Evolutionary conservation across 2,888 invertebrate species (phyloP).

Genomic region (Euplagia quadripunctaria): DNA sequence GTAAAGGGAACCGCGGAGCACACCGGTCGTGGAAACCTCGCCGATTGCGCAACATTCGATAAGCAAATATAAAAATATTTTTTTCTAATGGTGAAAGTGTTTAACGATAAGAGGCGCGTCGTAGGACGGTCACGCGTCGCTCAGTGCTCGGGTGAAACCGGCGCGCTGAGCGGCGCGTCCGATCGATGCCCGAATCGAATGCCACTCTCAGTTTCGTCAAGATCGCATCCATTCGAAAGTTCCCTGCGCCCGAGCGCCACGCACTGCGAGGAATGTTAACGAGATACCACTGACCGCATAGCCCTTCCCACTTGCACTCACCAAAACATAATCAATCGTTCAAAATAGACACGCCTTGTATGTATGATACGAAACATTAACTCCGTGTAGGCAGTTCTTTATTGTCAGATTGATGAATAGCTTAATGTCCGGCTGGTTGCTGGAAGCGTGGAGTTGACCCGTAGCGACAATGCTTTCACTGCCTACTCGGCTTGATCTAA

Average conservation of each 20-base stretch:
- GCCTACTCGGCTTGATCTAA: constrained; percentile 30
- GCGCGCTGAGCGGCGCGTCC: constrained; percentile 35
- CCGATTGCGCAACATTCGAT: constrained; percentile 59
- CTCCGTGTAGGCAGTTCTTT: neutral
- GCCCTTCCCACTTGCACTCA: constrained; percentile 7
- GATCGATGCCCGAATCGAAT: constrained; percentile 50
- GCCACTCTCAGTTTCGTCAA: constrained; percentile 76
- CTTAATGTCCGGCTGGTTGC: neutral
- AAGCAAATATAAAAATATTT: constrained; percentile 65
- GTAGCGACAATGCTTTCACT: constrained; percentile 40
- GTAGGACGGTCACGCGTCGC: constrained; percentile 25
- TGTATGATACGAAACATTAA: neutral
- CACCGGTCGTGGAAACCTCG: constrained; percentile 5
- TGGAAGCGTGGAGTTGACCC: constrained; percentile 27
- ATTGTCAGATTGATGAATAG: neutral
- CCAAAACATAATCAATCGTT: neutral
- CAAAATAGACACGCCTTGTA: neutral
- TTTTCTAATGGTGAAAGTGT: constrained; percentile 72
- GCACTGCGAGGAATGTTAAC: constrained; percentile 53
- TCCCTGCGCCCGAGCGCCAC: constrained; percentile 33
- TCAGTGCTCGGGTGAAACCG: constrained; percentile 36
- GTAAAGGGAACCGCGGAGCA: neutral
- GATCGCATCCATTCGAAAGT: constrained; percentile 51
- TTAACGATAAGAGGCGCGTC: constrained; percentile 29
- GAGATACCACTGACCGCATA: constrained; percentile 15